phyloP scores from a whole-genome alignment of 1,140 invertebrate species.

The Epicauta chinensis region DNA sequence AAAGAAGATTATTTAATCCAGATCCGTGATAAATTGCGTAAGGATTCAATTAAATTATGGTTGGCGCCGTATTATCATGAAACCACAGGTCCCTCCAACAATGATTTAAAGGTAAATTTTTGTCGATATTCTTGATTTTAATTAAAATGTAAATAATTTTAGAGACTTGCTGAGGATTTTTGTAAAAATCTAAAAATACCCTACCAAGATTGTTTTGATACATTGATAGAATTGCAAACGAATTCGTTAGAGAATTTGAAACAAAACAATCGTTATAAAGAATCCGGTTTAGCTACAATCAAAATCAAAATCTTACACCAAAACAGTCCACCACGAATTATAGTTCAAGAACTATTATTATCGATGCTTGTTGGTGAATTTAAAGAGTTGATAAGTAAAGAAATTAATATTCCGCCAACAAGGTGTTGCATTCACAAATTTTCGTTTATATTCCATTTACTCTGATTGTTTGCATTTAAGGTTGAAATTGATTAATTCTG shows the following conservation, averaged over 20 bases:
- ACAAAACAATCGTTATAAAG: conserved; percentile 53
- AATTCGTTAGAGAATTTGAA: conserved; percentile 62
- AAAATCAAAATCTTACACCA: conserved; percentile 50
- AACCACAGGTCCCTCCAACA: conserved; percentile 41
- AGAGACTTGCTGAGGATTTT: conserved; percentile 56
- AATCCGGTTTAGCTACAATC: conserved; percentile 58
- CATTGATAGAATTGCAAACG: conserved; percentile 54
- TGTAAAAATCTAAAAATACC: conserved; percentile 49
- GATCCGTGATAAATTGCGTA: conserved; percentile 57
- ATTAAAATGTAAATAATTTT: conserved; percentile 25
- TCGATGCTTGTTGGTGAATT: conserved; percentile 49
- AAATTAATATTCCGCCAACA: conserved; percentile 45
- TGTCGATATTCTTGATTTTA: neutral
- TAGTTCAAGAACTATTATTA: conserved; percentile 48
- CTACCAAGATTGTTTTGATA: conserved; percentile 45
- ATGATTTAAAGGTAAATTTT: conserved; percentile 44
- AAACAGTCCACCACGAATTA: conserved; percentile 38
- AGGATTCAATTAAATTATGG: conserved; percentile 65
- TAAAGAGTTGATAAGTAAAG: conserved; percentile 48
- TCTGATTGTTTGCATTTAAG: too few species aligned
- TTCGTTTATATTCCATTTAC: neutral
- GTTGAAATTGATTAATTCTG: conserved; percentile 61
- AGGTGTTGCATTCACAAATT: conserved; percentile 19
- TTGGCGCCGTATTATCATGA: conserved; percentile 58
- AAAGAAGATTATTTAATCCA: conserved; percentile 57